Evolutionary conservation across 2,113 vertebrate genomes (phyloP).

Genomic region (Mirounga angustirostris): DNA sequence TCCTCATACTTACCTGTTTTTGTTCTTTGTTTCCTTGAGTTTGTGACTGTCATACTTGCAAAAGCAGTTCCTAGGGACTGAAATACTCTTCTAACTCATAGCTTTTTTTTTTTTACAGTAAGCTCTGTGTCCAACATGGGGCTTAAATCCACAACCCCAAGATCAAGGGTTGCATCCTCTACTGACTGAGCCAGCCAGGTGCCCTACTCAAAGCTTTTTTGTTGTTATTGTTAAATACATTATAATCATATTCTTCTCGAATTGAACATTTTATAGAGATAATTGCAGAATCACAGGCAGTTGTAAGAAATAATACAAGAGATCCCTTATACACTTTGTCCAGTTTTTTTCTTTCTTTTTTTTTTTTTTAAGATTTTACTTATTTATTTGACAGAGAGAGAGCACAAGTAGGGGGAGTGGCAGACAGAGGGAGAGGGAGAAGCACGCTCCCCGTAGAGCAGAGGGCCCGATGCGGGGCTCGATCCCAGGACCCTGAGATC

Average conservation of each 20-base stretch:
- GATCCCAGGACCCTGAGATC: no score
- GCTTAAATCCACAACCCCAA: background rate
- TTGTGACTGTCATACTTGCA: background rate
- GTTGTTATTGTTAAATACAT: background rate
- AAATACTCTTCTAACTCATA: background rate
- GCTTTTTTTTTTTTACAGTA: background rate
- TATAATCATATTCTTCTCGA: background rate
- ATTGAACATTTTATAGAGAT: background rate
- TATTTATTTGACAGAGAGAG: no score
- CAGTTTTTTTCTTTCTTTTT: background rate
- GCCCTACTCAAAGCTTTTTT: background rate
- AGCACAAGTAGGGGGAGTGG: no score
- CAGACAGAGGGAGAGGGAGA: no score
- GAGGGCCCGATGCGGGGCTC: fast-evolving
- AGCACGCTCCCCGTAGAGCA: no score
- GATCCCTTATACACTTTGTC: background rate
- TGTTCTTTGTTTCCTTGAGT: background rate
- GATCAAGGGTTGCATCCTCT: background rate
- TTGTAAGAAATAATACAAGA: background rate
- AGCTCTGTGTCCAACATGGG: background rate
- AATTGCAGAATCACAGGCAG: background rate
- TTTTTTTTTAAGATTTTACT: no score
- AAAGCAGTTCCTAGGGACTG: background rate
- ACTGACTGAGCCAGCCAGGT: background rate
- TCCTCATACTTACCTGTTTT: background rate